phyloP scores from a whole-genome alignment of 1,140 invertebrate species.

The Drosophila kikkawai region DNA sequence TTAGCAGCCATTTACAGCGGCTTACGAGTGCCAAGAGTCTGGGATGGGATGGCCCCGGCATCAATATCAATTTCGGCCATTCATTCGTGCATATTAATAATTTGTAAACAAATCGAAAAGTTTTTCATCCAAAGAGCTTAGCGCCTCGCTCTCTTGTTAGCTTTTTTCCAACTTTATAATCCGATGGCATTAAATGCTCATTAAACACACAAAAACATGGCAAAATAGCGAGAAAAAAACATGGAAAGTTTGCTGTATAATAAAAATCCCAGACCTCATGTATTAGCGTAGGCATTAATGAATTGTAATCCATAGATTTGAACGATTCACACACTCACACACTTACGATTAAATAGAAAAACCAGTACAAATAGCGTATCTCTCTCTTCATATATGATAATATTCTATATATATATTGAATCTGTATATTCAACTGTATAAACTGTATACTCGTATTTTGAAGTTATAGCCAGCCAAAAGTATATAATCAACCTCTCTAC shows the following conservation, averaged over 20 bases:
- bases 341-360: conserved; percentile 22
- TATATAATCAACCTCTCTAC: conserved; percentile 63
- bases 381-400: conserved; percentile 47
- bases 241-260: conserved; percentile 39
- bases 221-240: conserved; percentile 9
- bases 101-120: conserved; percentile 51
- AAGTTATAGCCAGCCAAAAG: conserved; percentile 78
- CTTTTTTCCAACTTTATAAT: conserved; percentile 37
- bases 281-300: conserved; percentile 49
- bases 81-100: conserved; percentile 31
- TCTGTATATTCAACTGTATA: conserved; percentile 69
- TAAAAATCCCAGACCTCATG: conserved; percentile 25
- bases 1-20: conserved; percentile 49
- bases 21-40: conserved; percentile 24
- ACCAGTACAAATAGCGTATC: conserved; percentile 30
- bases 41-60: neutral
- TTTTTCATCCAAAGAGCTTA: conserved; percentile 51
- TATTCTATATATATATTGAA: conserved; percentile 49
- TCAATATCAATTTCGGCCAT: conserved; percentile 39
- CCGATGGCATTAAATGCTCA: conserved; percentile 55
- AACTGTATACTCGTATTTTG: conserved; percentile 77
- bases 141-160: conserved; percentile 22
- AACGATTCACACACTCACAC: conserved; percentile 19
- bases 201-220: conserved; percentile 33
- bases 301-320: conserved; percentile 47